These are phyloP conservation scores for Leucoraja ocellata DNA, from an alignment of 2,797 vertebrate species.

Conservation along the genomic window DNA sequence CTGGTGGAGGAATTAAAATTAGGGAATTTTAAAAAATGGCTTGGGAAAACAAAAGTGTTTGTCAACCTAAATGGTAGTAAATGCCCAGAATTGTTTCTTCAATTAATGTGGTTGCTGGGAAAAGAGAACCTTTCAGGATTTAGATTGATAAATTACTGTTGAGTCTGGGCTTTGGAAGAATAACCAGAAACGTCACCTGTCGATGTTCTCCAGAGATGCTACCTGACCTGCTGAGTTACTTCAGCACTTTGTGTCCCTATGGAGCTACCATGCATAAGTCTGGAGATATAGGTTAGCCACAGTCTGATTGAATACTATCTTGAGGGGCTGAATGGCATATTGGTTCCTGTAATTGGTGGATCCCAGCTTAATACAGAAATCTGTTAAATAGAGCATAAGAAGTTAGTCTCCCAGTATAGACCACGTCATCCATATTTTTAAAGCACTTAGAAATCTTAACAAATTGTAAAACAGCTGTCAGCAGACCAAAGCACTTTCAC, in stretches of 20 bases:
- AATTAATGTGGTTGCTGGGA: neutral
- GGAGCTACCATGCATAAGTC: neutral
- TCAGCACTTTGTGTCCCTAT: neutral
- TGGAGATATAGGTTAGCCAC: neutral
- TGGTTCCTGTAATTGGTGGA: neutral
- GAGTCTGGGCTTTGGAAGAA: too few species aligned
- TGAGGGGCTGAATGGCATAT: neutral
- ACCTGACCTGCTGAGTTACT: too few species aligned
- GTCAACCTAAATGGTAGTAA: neutral
- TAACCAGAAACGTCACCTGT: too few species aligned
- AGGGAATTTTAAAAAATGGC: neutral
- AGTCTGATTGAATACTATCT: neutral
- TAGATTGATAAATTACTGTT: neutral
- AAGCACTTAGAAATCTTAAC: conserved; percentile 23
- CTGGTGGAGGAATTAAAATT: neutral
- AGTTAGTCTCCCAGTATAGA: neutral
- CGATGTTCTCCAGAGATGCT: too few species aligned
- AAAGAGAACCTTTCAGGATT: neutral
- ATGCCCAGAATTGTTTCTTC: neutral
- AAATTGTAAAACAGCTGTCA: neutral
- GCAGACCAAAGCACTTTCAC: conserved; percentile 12
- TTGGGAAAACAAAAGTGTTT: neutral
- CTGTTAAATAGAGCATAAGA: neutral
- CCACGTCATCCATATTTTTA: neutral
- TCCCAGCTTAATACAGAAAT: neutral